Evolutionary conservation across 1,140 invertebrate species (phyloP).

Genomic region (Maniola jurtina): DNA sequence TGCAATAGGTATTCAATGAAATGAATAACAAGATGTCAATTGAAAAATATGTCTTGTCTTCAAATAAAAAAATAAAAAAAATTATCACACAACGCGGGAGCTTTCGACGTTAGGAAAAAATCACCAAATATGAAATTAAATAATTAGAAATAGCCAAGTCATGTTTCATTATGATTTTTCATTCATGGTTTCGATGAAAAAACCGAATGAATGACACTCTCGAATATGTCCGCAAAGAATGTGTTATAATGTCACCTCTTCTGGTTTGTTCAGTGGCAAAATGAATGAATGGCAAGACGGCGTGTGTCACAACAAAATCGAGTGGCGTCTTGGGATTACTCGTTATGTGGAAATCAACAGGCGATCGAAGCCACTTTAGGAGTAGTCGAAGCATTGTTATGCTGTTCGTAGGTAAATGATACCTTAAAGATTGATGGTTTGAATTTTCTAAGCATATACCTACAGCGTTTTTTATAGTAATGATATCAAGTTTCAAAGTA

Average conservation of each 20-base stretch:
- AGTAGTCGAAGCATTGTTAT: constrained; percentile 24
- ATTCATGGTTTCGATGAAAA: constrained; percentile 41
- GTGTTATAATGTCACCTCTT: constrained; percentile 22
- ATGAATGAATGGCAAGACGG: constrained; percentile 46
- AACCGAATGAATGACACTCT: constrained; percentile 44
- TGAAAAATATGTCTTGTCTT: too few relatives aligned
- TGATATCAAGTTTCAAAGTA: too few relatives aligned
- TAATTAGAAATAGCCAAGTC: constrained; percentile 40
- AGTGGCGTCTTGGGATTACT: constrained; percentile 65
- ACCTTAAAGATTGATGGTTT: constrained; percentile 19
- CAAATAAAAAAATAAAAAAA: background rate
- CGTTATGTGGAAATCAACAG: constrained; percentile 50
- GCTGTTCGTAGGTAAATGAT: constrained; percentile 21
- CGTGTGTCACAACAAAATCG: constrained; percentile 75
- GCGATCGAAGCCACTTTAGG: constrained; percentile 25
- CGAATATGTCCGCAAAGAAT: constrained; percentile 30
- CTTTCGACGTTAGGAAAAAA: background rate
- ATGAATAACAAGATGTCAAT: too few relatives aligned
- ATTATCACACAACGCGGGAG: background rate
- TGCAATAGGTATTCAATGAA: too few relatives aligned
- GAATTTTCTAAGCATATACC: background rate
- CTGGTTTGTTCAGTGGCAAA: constrained; percentile 28
- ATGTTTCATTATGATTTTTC: constrained; percentile 36
- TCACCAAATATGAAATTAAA: constrained; percentile 1
- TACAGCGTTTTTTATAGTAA: too few relatives aligned